Evolutionary conservation across 2,888 invertebrate species (phyloP), one percentile per base, ranked within the genome.

Genomic region (Archaeoteleia sp.): DNA sequence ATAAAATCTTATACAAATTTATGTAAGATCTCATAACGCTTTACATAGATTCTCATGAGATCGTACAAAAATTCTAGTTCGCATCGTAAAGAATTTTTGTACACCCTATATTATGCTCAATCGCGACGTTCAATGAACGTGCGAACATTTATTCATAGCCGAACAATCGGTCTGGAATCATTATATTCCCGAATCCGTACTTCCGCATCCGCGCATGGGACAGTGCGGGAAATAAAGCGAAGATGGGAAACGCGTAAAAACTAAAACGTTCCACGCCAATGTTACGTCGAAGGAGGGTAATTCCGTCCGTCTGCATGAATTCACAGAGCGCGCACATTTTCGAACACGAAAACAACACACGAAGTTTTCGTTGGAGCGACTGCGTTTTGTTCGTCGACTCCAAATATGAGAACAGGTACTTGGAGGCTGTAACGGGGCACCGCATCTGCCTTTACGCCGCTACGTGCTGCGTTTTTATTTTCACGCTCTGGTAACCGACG

Each of bases 201-300:
- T 57, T 67, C 67, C 67, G 67, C 62, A 67, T 57, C 53, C 55
- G 48, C 37, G 53, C 46, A 12, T 42, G 61, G 51, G 60, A 60
- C 61, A 17, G 51, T 34, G 29, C 15, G n/a, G 49, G 27, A 35
- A 51, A 58, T 43, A 60, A 55, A 51, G 45, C 34, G 29, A 30
- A 66, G 54, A 57, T 48, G 57, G 53, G 45, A 55, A 53, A 20
- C 53, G 51, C 48, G 61, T 14, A 54, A 55, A 60, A 67, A 61
- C 55, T 43, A 42, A 23, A 29, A 13, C 37, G 48, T 49, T 49
- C 58, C 37, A 23, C 40, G 53, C 17, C 53, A 39, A 43, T 15
- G 54, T 23, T 23, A 34, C 12, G 49, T 66, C 43, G 48, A 54
- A 57, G 55, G 63, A 61, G 53, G 67, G 66, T 54, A 70, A 67